Evolutionary conservation across 2,113 vertebrate genomes (phyloP).

Genomic region (Cynopterus brachyotis): DNA sequence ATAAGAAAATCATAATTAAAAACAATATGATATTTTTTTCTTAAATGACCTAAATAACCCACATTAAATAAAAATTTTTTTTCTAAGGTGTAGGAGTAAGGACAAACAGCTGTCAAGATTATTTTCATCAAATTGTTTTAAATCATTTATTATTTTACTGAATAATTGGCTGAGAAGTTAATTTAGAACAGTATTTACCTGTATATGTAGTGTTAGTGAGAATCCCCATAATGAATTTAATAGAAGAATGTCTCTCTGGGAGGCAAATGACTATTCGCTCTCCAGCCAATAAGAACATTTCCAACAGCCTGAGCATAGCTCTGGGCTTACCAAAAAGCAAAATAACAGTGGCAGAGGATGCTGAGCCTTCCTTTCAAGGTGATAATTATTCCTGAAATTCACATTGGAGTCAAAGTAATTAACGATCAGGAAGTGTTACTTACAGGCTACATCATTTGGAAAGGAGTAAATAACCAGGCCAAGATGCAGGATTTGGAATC

Average conservation of each 20-base stretch:
- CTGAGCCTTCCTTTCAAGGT: background rate
- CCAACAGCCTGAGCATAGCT: accelerated
- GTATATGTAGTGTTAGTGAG: background rate
- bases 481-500: background rate
- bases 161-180: background rate
- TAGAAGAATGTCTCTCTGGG: background rate
- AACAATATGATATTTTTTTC: background rate
- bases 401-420: constrained; percentile 26
- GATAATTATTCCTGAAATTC: constrained; percentile 16
- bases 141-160: constrained; percentile 47
- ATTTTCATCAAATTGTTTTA: constrained; percentile 31
- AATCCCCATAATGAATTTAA: background rate
- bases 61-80: background rate
- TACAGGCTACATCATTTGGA: background rate
- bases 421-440: background rate
- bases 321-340: background rate
- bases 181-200: constrained; percentile 33
- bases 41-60: background rate
- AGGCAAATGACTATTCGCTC: background rate
- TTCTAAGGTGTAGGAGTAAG: background rate
- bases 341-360: background rate
- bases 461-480: background rate
- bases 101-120: background rate
- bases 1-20: background rate
- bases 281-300: background rate